These are phyloP conservation scores for Pogona vitticeps DNA, from an alignment of 2,113 vertebrate species.

Conservation along the genomic window DNA sequence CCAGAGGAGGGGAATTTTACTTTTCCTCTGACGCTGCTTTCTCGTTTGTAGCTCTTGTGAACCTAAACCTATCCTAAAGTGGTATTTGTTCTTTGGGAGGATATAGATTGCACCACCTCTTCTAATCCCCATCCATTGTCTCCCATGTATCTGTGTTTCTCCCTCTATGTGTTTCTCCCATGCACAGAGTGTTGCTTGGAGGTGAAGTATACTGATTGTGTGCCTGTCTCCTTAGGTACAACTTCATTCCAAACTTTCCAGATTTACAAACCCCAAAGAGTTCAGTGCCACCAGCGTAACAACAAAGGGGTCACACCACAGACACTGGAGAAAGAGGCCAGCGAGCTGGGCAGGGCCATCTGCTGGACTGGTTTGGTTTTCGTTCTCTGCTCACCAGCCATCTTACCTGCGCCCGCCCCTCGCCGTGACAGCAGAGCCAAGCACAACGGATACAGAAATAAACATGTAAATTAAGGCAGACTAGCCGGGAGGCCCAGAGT, in stretches of 20 bases:
- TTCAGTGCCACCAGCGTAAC: conserved; percentile 1
- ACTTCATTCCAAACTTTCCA: conserved; percentile 27
- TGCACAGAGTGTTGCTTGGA: background rate
- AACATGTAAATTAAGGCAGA: conserved; percentile 8
- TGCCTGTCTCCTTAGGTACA: background rate
- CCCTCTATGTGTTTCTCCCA: background rate
- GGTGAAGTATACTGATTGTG: background rate
- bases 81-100: background rate
- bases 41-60: background rate
- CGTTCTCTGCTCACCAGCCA: conserved; percentile 22
- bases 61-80: background rate
- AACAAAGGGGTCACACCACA: conserved; percentile 20
- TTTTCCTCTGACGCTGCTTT: background rate
- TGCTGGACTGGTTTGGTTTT: background rate
- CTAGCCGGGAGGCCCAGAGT: background rate
- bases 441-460: conserved; percentile 27
- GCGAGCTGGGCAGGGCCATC: conserved; percentile 21
- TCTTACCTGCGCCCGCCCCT: conserved; percentile 24
- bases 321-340: background rate
- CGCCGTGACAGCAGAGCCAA: conserved; percentile 21
- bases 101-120: background rate
- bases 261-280: conserved; percentile 1
- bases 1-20: background rate
- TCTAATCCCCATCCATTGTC: background rate
- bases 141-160: background rate